Evolutionary conservation across 2,113 vertebrate species (phyloP).

Genomic region (Otolemur garnettii): DNA sequence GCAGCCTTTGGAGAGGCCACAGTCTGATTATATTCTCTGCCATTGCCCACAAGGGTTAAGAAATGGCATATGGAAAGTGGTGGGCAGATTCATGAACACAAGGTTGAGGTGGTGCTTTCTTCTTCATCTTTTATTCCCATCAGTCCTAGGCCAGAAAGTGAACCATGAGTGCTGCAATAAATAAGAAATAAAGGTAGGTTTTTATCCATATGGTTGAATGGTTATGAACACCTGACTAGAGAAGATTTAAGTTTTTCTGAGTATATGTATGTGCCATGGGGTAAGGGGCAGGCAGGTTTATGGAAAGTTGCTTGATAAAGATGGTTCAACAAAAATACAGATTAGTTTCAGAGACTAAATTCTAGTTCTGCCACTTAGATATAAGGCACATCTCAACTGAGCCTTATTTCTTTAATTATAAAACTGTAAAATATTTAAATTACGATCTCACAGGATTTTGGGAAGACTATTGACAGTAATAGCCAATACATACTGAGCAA

Average conservation of each 20-base stretch:
- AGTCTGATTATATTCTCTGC: not conserved
- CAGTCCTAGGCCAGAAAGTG: constrained; percentile 84
- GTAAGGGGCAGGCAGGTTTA: not conserved
- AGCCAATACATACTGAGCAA: not conserved
- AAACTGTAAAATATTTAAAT: not conserved
- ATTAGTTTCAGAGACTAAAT: not conserved
- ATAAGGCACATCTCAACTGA: not conserved
- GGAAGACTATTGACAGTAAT: not conserved
- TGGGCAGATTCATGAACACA: not conserved
- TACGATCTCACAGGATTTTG: not conserved
- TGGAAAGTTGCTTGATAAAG: constrained; percentile 7
- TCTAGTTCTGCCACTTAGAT: not conserved
- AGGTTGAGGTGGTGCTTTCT: constrained; percentile 13
- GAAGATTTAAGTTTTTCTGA: not conserved
- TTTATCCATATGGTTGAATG: not conserved
- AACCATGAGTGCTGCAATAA: constrained; percentile 80
- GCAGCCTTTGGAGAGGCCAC: not conserved
- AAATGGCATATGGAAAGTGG: not conserved
- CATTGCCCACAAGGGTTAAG: not conserved
- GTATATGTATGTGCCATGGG: not conserved
- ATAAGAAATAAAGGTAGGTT: constrained; percentile 23
- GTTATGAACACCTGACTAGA: not conserved
- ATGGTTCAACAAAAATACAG: not conserved
- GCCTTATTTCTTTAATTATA: not conserved
- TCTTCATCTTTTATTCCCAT: constrained; percentile 86